Conservation (phyloP, 2,797 vertebrate genomes). For the Catostomus latipinnis region DNA sequence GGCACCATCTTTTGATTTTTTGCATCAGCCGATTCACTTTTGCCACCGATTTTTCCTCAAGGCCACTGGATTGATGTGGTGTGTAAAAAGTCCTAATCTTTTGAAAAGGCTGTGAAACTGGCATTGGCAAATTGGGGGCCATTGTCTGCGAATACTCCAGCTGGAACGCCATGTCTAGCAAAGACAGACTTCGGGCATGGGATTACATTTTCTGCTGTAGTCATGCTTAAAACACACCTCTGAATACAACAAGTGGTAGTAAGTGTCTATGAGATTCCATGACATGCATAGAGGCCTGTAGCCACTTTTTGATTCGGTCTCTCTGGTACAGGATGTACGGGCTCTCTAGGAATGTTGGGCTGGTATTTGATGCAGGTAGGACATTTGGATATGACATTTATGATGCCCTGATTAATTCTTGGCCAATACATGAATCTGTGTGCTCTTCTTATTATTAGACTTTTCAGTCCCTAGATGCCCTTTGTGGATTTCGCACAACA, state of each 20-base stretch:
- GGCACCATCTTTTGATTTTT: conserved; percentile 16
- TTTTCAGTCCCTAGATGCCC: conserved; percentile 4
- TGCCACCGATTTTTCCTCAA: background rate
- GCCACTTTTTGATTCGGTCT: no score
- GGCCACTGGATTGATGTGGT: background rate
- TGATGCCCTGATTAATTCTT: no score
- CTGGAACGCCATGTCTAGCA: conserved; percentile 29
- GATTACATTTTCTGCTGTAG: conserved; percentile 11
- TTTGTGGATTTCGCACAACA: background rate
- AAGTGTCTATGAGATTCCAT: no score
- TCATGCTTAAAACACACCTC: conserved; percentile 27
- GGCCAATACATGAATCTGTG: background rate
- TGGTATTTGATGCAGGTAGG: no score
- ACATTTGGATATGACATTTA: no score
- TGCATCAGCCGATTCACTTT: background rate
- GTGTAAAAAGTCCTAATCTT: background rate
- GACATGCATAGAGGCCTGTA: no score
- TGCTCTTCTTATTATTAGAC: conserved; percentile 2
- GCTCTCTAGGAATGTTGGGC: no score
- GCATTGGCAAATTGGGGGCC: background rate
- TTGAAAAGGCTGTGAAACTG: background rate
- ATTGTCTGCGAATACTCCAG: conserved; percentile 1
- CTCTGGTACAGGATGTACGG: no score
- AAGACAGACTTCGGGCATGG: conserved; percentile 16
- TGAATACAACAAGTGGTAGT: conserved; percentile 17